Evolutionary conservation across 2,888 invertebrate genomes (phyloP).

Genomic region (Hermaeophaga mercurialis): DNA sequence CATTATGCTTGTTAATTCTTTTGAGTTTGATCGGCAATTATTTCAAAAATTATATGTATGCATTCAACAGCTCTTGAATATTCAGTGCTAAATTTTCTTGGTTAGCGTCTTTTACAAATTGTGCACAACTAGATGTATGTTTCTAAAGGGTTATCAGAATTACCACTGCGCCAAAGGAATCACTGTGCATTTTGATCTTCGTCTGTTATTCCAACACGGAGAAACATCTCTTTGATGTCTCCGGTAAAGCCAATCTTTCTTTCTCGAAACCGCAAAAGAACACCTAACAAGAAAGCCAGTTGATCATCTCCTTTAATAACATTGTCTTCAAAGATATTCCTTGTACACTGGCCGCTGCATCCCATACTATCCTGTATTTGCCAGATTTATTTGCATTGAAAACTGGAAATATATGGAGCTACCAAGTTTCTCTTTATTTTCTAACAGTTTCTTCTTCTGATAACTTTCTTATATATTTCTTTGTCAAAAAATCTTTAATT

Average conservation of each 20-base stretch:
- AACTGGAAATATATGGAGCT: slow-evolving; percentile 44
- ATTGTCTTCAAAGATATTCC: slow-evolving; percentile 44
- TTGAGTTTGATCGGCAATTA: slow-evolving; percentile 40
- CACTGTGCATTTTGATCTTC: slow-evolving; percentile 42
- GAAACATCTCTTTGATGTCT: slow-evolving; percentile 41
- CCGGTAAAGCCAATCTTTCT: slow-evolving; percentile 45
- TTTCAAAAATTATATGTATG: slow-evolving; percentile 32
- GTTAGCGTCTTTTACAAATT: slow-evolving; percentile 35
- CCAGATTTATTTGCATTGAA: slow-evolving; percentile 44
- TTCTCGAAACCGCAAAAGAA: slow-evolving; percentile 50
- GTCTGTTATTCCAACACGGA: slow-evolving; percentile 25
- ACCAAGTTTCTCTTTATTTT: slow-evolving; percentile 37
- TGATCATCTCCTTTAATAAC: slow-evolving; percentile 45
- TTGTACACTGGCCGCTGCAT: slow-evolving; percentile 45
- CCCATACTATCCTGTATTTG: slow-evolving; percentile 45
- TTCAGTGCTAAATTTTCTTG: slow-evolving; percentile 22
- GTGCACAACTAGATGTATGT: slow-evolving; percentile 27
- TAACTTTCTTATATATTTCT: slow-evolving; percentile 39
- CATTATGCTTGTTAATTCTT: slow-evolving; percentile 10
- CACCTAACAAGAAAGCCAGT: slow-evolving; percentile 40
- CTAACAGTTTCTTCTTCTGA: slow-evolving; percentile 28
- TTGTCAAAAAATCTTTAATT: slow-evolving; percentile 31
- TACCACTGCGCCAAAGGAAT: slow-evolving; percentile 43
- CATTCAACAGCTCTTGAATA: slow-evolving; percentile 27
- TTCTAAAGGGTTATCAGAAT: slow-evolving; percentile 16